Percentiles rank a stretch among this genome's conserved stretches.
Evolutionary conservation across 2,797 vertebrate genomes (phyloP).

Genomic region (Arctocebus calabarensis): DNA sequence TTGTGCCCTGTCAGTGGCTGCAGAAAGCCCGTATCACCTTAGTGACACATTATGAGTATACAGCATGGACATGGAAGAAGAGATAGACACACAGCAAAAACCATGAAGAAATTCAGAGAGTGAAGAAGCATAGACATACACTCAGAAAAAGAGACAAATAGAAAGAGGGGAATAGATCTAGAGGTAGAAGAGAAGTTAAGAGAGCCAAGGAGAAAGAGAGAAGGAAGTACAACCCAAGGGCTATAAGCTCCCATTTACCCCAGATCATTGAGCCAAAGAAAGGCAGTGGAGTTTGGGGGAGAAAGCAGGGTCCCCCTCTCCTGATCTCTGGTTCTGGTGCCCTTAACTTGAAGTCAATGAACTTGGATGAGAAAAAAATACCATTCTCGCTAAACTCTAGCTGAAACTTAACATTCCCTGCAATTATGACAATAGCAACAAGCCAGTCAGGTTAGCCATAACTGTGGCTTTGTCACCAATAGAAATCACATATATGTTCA

Average conservation of each 20-base stretch:
- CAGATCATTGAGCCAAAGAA: not conserved
- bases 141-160: not conserved
- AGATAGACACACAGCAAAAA: slow-evolving; percentile 24
- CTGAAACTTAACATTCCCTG: slow-evolving; percentile 54
- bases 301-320: not conserved
- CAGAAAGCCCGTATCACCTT: not conserved
- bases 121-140: slow-evolving; percentile 14
- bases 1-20: not conserved
- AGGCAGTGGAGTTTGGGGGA: not conserved
- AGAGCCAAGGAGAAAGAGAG: not conserved
- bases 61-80: not conserved
- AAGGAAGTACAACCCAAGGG: not conserved
- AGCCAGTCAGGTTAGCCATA: slow-evolving; percentile 17
- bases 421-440: slow-evolving; percentile 23
- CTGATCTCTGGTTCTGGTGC: not conserved
- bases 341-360: slow-evolving; percentile 23
- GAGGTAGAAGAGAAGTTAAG: not conserved
- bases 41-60: not conserved
- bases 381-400: slow-evolving; percentile 40
- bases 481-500: slow-evolving; percentile 47
- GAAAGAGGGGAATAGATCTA: not conserved
- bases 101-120: not conserved
- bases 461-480: not conserved
- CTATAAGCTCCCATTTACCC: not conserved
- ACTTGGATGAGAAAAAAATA: not conserved